These are phyloP conservation scores for Eclectus roratus DNA, from an alignment of 2,113 vertebrate genomes.

Conservation along the genomic window DNA sequence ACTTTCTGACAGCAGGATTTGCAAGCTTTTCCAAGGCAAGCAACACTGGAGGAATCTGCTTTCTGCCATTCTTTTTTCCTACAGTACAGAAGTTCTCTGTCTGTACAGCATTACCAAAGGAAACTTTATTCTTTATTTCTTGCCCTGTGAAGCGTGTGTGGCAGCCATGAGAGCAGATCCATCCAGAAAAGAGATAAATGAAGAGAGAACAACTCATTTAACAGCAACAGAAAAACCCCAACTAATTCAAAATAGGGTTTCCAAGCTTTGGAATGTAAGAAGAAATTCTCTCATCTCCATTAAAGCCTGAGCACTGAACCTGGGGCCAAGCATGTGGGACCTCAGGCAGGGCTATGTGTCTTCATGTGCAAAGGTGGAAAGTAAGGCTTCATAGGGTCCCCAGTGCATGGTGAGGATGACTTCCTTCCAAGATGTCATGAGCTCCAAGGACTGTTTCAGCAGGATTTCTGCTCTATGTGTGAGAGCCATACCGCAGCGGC, in stretches of 20 bases:
- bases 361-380: neutral
- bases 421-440: neutral
- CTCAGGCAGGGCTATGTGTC: neutral
- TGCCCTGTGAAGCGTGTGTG: neutral
- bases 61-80: neutral
- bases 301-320: neutral
- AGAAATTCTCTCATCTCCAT: neutral
- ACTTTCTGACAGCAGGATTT: conserved; percentile 6
- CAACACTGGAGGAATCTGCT: neutral
- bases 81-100: neutral
- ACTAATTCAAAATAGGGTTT: neutral
- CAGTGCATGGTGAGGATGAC: fast-evolving
- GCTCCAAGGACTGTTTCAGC: neutral
- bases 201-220: neutral
- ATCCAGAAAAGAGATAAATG: neutral
- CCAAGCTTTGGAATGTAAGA: neutral
- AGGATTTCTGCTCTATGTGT: neutral
- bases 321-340: neutral
- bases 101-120: neutral
- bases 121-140: neutral
- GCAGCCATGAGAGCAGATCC: neutral
- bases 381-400: neutral
- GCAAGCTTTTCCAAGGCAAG: neutral
- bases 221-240: neutral
- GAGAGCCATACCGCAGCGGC: fast-evolving